phyloP scores from a whole-genome alignment of 2,888 invertebrate genomes.

The Leucania comma region DNA sequence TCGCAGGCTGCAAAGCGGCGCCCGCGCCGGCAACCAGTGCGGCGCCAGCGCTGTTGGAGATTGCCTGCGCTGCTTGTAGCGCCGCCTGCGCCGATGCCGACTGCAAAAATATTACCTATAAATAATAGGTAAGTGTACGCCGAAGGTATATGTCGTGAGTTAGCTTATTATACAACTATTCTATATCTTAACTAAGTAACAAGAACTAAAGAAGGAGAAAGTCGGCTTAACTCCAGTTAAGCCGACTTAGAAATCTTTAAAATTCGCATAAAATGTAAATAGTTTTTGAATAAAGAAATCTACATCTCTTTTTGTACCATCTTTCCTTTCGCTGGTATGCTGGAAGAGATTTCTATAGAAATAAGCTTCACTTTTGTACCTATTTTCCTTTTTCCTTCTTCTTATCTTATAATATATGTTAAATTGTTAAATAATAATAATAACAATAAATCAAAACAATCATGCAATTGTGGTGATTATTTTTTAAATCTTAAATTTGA shows the following conservation, averaged over 20 bases:
- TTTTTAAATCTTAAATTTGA: background rate
- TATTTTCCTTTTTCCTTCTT: too few relatives aligned
- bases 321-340: too few relatives aligned
- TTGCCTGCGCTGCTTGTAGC: conserved; percentile 95
- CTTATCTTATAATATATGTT: too few relatives aligned
- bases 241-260: background rate
- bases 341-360: too few relatives aligned
- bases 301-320: too few relatives aligned
- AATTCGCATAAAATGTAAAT: too few relatives aligned
- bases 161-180: conserved; percentile 35
- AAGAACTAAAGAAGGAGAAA: background rate
- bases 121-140: conserved; percentile 63
- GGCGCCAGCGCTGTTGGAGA: conserved; percentile 92
- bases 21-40: conserved; percentile 92
- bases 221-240: background rate
- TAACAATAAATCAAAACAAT: too few relatives aligned
- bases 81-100: conserved; percentile 96
- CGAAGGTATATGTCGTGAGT: conserved; percentile 53
- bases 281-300: too few relatives aligned
- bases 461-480: too few relatives aligned
- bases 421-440: too few relatives aligned
- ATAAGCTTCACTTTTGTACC: too few relatives aligned
- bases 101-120: conserved; percentile 88
- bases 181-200: conserved; percentile 33
- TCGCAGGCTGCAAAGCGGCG: conserved; percentile 91